Percentiles rank a stretch among this genome's conserved stretches.
These are phyloP conservation scores for Blomia tropicalis DNA, from an alignment of 2,888 invertebrate genomes.

Conservation along the genomic window DNA sequence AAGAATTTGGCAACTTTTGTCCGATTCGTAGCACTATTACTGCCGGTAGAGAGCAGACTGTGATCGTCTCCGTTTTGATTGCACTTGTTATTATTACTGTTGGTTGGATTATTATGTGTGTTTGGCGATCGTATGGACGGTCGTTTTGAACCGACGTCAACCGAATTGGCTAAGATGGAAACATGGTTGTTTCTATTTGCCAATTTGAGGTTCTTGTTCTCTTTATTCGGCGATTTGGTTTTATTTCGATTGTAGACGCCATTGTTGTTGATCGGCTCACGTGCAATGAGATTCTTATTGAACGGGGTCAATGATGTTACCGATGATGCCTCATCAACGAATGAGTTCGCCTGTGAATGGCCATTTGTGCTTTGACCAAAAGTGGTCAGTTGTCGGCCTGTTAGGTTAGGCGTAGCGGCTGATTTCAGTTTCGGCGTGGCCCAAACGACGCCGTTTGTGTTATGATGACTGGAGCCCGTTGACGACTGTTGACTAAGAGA, in stretches of 20 bases:
- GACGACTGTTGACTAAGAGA: background rate
- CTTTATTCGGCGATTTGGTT: background rate
- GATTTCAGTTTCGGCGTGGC: slow-evolving; percentile 2
- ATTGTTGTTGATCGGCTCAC: slow-evolving; percentile 1
- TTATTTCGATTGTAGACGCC: slow-evolving; percentile 3
- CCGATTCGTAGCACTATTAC: background rate
- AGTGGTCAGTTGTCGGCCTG: background rate
- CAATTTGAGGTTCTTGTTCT: background rate
- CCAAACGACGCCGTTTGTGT: background rate
- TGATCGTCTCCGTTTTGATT: too few species aligned
- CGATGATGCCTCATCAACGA: background rate
- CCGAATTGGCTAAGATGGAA: background rate
- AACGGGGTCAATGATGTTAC: background rate
- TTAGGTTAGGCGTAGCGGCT: background rate
- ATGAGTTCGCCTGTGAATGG: background rate
- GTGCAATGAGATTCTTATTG: slow-evolving; percentile 11
- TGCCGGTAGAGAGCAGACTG: background rate
- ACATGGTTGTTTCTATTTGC: background rate
- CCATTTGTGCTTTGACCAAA: slow-evolving; percentile 5
- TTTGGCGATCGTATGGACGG: background rate
- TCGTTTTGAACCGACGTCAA: background rate
- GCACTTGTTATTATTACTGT: background rate
- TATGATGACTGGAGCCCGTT: background rate
- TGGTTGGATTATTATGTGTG: background rate
- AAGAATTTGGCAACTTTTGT: slow-evolving; percentile 20